Percentiles rank a stretch among this genome's conserved stretches.
phyloP scores from a whole-genome alignment of 2,113 vertebrate genomes.

The Callorhinus ursinus region DNA sequence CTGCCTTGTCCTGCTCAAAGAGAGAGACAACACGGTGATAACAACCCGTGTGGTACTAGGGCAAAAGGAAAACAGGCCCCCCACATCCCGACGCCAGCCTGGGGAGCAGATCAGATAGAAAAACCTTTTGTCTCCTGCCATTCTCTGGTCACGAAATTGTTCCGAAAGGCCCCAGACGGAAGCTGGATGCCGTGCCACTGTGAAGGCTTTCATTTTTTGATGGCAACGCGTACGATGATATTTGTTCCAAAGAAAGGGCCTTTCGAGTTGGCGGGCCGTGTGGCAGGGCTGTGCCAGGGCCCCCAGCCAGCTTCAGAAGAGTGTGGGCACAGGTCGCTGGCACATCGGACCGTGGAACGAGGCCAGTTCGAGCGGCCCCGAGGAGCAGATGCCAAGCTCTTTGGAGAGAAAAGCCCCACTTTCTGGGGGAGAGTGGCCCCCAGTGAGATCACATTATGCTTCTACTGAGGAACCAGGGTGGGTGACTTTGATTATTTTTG shows the following conservation, averaged over 20 bases:
- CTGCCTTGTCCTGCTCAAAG: conserved; percentile 38
- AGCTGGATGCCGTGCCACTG: not conserved
- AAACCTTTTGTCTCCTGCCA: conserved; percentile 1
- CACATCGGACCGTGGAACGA: not conserved
- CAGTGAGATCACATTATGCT: not conserved
- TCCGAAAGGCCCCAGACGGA: conserved; percentile 12
- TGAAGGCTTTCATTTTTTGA: not conserved
- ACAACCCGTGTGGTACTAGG: rapidly evolving
- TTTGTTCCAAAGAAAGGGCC: conserved; percentile 57
- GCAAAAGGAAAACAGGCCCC: not conserved
- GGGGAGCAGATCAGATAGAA: not conserved
- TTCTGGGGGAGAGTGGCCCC: not conserved
- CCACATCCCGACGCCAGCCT: rapidly evolving
- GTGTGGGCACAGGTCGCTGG: not conserved
- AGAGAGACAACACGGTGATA: not conserved
- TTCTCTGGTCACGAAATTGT: conserved; percentile 14
- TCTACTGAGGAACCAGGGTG: not conserved
- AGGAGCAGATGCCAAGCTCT: not conserved
- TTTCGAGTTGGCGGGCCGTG: not conserved
- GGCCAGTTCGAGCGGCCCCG: not conserved
- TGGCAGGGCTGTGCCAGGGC: not conserved
- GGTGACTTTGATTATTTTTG: not conserved
- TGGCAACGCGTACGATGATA: not conserved
- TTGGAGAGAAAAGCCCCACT: not conserved
- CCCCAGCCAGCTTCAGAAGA: not conserved